These are phyloP conservation scores for Chelonus formosanus DNA, from an alignment of 2,888 invertebrate genomes.

Conservation along the genomic window DNA sequence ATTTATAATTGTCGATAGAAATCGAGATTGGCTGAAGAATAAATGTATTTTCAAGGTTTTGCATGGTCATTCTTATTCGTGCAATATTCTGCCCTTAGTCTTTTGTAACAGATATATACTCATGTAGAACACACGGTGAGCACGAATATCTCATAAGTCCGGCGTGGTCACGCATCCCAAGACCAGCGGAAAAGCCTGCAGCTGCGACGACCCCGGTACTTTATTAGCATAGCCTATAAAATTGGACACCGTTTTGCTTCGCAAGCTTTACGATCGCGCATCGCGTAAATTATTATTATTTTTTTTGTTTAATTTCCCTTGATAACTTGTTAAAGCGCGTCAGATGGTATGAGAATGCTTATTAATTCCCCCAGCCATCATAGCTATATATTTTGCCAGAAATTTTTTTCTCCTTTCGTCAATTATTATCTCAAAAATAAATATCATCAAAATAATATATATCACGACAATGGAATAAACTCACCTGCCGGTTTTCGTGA, in stretches of 20 bases:
- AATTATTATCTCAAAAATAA: conserved; percentile 43
- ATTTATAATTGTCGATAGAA: conserved; percentile 17
- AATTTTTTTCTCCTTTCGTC: too few species aligned
- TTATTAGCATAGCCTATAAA: conserved; percentile 64
- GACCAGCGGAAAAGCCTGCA: conserved; percentile 47
- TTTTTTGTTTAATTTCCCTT: conserved; percentile 17
- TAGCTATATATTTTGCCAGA: too few species aligned
- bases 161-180: conserved; percentile 60
- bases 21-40: conserved; percentile 12
- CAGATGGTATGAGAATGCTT: neutral
- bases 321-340: conserved; percentile 14
- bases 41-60: conserved; percentile 21
- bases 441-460: conserved; percentile 37
- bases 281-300: conserved; percentile 39
- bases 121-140: conserved; percentile 43
- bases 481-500: conserved; percentile 84
- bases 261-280: conserved; percentile 53
- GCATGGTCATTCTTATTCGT: conserved; percentile 29
- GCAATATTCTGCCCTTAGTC: conserved; percentile 18
- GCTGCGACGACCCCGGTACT: conserved; percentile 53
- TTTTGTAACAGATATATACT: conserved; percentile 30
- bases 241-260: conserved; percentile 51
- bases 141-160: conserved; percentile 59
- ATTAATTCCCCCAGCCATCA: too few species aligned
- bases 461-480: conserved; percentile 47